Evolutionary conservation across 2,113 vertebrate genomes (phyloP).

Genomic region (Edolisoma coerulescens): DNA sequence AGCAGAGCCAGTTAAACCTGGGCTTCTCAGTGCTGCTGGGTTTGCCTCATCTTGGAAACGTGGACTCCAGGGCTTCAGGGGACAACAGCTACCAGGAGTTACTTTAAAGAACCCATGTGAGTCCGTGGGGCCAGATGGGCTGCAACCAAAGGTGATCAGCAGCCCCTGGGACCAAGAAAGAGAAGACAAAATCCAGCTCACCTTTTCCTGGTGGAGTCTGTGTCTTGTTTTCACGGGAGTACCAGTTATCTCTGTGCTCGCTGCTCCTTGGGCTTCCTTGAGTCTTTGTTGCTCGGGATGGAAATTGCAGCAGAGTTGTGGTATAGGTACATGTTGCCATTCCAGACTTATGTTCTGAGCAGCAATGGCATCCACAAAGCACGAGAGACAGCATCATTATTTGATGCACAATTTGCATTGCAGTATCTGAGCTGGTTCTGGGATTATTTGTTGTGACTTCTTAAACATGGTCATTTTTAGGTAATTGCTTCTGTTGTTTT

Average conservation of each 20-base stretch:
- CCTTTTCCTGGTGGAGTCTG: not conserved
- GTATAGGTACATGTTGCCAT: not conserved
- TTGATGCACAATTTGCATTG: not conserved
- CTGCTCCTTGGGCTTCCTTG: not conserved
- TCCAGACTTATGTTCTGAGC: not conserved
- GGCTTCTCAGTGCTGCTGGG: not conserved
- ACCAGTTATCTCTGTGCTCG: not conserved
- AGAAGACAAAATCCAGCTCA: not conserved
- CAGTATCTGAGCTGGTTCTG: not conserved
- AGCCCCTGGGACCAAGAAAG: not conserved
- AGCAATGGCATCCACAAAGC: not conserved
- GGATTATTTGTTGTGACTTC: not conserved
- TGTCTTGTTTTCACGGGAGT: rapidly evolving
- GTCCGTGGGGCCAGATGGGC: not conserved
- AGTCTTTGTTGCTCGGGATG: not conserved
- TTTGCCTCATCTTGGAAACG: not conserved
- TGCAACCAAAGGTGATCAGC: not conserved
- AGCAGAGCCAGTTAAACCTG: not conserved
- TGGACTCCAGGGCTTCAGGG: not conserved
- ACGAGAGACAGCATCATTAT: not conserved
- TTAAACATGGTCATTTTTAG: not conserved
- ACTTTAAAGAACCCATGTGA: not conserved
- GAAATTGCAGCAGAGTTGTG: not conserved
- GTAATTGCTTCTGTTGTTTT: not conserved
- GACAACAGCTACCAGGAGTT: not conserved